Evolutionary conservation across 2,797 vertebrate species (phyloP).

Genomic region (Sarcoramphus papa): DNA sequence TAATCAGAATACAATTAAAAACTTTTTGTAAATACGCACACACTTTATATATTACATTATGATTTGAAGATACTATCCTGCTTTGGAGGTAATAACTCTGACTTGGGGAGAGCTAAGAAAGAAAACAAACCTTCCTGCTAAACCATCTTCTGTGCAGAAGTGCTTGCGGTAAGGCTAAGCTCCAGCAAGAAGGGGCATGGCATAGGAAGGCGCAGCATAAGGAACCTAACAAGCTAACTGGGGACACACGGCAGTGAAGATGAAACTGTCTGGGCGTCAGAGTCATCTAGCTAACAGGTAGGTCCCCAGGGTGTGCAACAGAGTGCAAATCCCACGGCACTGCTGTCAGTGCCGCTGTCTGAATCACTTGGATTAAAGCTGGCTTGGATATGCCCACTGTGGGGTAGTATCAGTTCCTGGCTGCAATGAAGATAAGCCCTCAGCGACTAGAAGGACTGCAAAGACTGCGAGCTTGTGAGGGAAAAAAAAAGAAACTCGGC

Average conservation of each 20-base stretch:
- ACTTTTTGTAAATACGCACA: background rate
- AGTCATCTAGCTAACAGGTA: background rate
- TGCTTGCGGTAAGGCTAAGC: background rate
- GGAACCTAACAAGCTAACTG: background rate
- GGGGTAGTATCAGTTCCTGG: background rate
- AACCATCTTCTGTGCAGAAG: background rate
- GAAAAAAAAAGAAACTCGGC: background rate
- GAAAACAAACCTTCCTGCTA: background rate
- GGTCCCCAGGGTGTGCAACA: background rate
- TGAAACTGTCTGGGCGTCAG: background rate
- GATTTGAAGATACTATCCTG: background rate
- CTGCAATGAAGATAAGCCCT: background rate
- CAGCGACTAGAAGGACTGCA: background rate
- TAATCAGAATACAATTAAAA: background rate
- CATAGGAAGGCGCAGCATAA: rapidly evolving
- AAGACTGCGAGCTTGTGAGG: background rate
- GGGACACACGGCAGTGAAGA: background rate
- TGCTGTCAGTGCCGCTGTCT: background rate
- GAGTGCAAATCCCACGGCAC: background rate
- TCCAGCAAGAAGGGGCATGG: background rate
- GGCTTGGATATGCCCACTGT: background rate
- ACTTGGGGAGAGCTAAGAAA: background rate
- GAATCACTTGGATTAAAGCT: background rate
- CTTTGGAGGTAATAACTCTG: background rate
- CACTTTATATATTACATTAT: background rate